Evolutionary conservation across 2,113 vertebrate species (phyloP).

Genomic region (Thalassarche chlororhynchos): DNA sequence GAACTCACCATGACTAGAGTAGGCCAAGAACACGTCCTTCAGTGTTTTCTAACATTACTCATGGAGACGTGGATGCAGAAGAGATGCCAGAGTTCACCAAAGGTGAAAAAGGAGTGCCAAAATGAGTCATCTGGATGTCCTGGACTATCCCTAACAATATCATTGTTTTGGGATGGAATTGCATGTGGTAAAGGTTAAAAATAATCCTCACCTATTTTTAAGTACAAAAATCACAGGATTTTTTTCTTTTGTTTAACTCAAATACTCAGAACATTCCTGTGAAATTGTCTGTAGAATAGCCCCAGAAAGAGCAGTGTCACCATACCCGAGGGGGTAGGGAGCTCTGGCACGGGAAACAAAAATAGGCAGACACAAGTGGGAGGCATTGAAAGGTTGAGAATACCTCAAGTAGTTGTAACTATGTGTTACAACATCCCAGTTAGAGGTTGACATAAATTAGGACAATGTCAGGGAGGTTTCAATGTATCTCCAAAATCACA

Average conservation of each 20-base stretch:
- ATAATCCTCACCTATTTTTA: background rate
- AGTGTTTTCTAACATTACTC: background rate
- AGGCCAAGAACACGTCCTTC: background rate
- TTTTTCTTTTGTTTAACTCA: background rate
- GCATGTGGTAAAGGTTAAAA: background rate
- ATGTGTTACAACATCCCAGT: background rate
- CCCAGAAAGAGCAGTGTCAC: background rate
- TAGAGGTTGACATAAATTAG: background rate
- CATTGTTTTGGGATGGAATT: background rate
- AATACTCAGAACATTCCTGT: background rate
- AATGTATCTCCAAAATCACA: background rate
- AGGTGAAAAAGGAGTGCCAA: background rate
- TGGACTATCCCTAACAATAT: background rate
- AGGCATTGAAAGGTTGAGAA: background rate
- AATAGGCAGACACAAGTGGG: background rate
- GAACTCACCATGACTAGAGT: background rate
- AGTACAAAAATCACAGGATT: background rate
- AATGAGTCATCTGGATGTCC: background rate
- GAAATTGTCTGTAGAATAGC: background rate
- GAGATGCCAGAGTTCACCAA: background rate
- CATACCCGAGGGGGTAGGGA: background rate
- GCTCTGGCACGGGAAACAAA: background rate
- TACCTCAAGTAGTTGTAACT: background rate
- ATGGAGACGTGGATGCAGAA: background rate
- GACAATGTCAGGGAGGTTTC: background rate